Percentiles rank a stretch among this genome's conserved stretches.
These are phyloP conservation scores for Narcine bancroftii DNA, from an alignment of 2,113 vertebrate species.

Conservation along the genomic window DNA sequence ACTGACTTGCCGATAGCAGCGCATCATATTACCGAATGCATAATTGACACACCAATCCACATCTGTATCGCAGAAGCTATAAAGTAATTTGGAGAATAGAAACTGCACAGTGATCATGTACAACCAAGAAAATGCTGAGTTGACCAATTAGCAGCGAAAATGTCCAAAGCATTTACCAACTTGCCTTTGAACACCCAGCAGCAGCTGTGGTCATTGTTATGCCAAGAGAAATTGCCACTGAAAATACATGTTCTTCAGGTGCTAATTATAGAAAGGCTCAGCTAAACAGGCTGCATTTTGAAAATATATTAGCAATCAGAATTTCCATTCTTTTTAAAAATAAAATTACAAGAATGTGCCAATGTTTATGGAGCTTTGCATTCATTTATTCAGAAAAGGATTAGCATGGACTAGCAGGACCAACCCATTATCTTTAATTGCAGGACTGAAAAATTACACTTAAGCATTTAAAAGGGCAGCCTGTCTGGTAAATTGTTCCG, in stretches of 20 bases:
- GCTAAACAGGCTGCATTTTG: conserved; percentile 30
- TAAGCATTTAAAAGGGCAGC: conserved; percentile 35
- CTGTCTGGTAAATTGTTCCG: conserved; percentile 26
- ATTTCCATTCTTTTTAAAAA: conserved; percentile 10
- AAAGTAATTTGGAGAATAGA: conserved; percentile 9
- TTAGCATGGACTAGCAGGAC: conserved; percentile 20
- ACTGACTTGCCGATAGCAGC: too few relatives aligned
- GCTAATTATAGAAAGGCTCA: conserved; percentile 25
- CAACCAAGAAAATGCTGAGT: neutral
- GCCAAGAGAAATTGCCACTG: conserved; percentile 19
- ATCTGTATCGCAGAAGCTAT: neutral
- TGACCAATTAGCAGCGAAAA: conserved; percentile 34
- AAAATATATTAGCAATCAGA: conserved; percentile 8
- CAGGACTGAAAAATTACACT: conserved; percentile 37
- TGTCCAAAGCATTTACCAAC: conserved; percentile 28
- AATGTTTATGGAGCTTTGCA: conserved; percentile 16
- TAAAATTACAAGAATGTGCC: neutral
- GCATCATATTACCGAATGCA: neutral
- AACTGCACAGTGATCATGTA: neutral
- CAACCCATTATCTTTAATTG: conserved; percentile 37
- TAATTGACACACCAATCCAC: neutral
- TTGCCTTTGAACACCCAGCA: conserved; percentile 21
- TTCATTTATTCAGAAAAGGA: conserved; percentile 24
- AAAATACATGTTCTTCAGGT: conserved; percentile 35
- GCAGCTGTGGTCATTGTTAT: conserved; percentile 29